These are phyloP conservation scores for Drosophila paranaensis DNA, from an alignment of 2,888 invertebrate species.

Conservation along the genomic window DNA sequence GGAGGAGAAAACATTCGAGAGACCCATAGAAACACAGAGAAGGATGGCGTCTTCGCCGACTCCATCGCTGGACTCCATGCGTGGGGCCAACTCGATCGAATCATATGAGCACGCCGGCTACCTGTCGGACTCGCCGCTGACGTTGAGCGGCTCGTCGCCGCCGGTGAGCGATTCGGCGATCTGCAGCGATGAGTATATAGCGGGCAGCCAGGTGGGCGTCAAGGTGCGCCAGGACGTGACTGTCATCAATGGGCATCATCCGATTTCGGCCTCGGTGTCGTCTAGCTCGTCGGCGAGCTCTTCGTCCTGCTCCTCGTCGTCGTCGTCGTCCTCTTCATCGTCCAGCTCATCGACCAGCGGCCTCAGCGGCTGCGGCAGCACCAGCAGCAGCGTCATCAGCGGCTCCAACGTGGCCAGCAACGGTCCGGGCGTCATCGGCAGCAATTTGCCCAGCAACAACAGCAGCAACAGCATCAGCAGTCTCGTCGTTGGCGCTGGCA, in stretches of 20 bases:
- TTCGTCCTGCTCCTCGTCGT: conserved; percentile 77
- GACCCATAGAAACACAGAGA: conserved; percentile 21
- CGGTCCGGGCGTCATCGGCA: conserved; percentile 86
- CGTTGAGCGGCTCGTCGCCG: conserved; percentile 94
- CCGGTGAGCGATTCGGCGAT: conserved; percentile 94
- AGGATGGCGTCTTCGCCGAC: conserved; percentile 95
- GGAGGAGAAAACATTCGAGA: neutral
- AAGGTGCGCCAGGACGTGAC: conserved; percentile 76
- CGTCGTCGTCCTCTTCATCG: conserved; percentile 74
- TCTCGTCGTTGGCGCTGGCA: conserved; percentile 66
- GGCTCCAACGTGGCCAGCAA: conserved; percentile 59
- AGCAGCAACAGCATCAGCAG: conserved; percentile 55
- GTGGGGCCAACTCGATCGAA: conserved; percentile 94
- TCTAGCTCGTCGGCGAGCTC: conserved; percentile 82
- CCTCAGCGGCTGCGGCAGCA: conserved; percentile 87
- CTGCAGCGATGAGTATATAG: conserved; percentile 88
- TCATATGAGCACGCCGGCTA: conserved; percentile 93
- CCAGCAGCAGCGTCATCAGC: conserved; percentile 85
- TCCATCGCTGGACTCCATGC: conserved; percentile 96
- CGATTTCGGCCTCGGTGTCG: conserved; percentile 83
- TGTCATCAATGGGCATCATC: conserved; percentile 82
- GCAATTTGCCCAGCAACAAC: conserved; percentile 72
- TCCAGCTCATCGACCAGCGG: conserved; percentile 84
- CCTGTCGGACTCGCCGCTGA: conserved; percentile 91
- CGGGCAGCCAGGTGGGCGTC: conserved; percentile 59